Conservation (phyloP, 2,797 vertebrate genomes). For the Eleutherodactylus coqui region DNA sequence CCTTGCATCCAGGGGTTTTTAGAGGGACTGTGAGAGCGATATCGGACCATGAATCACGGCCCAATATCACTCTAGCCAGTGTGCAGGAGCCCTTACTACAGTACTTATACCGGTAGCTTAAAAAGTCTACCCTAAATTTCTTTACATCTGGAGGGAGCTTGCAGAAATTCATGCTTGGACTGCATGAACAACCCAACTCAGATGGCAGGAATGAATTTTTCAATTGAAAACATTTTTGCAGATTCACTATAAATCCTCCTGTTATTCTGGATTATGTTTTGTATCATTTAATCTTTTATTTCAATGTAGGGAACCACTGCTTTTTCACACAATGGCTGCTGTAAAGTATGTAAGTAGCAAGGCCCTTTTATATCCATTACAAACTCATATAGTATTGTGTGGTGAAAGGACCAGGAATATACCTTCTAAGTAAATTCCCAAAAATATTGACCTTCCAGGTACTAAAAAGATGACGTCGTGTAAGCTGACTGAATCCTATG, state of each 20-base stretch:
- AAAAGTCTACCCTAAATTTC: no score
- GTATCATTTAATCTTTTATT: slow-evolving; percentile 34
- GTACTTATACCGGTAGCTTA: no score
- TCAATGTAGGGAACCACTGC: slow-evolving; percentile 79
- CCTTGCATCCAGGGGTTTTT: no score
- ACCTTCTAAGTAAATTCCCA: neutral
- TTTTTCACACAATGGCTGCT: slow-evolving; percentile 84
- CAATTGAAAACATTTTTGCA: neutral
- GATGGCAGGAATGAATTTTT: neutral
- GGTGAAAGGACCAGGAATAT: neutral
- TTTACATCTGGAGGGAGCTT: no score
- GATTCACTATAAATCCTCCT: neutral
- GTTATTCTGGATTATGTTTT: neutral
- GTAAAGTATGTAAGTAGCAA: slow-evolving; percentile 86
- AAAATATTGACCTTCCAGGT: slow-evolving; percentile 67
- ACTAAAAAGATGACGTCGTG: slow-evolving; percentile 74
- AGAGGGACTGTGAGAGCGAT: no score
- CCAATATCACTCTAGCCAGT: no score
- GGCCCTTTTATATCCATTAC: no score
- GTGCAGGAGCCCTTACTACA: no score
- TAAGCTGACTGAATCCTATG: slow-evolving; percentile 65
- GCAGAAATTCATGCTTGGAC: no score
- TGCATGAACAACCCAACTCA: neutral
- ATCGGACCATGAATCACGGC: no score
- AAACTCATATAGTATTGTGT: neutral